Conservation (phyloP, 1,140 invertebrate species). For the Spodoptera litura region DNA sequence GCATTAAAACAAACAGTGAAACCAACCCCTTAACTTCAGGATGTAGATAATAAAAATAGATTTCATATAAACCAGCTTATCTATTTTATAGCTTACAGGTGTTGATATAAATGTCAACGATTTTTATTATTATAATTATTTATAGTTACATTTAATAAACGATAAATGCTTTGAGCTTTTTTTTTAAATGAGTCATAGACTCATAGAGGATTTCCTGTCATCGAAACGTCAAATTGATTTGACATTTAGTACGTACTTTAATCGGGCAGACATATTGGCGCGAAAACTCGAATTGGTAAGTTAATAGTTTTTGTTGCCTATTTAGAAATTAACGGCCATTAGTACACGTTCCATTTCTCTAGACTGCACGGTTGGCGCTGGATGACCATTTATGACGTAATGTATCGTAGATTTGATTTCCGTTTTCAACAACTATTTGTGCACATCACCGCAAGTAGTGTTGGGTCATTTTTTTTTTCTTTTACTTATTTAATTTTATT, state of each 20-base stretch:
- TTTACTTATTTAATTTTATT: no score
- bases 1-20: background rate
- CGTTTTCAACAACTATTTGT: no score
- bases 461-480: no score
- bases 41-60: slow-evolving; percentile 23
- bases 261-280: background rate
- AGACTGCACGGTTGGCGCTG: no score
- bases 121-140: background rate
- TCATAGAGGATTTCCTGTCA: background rate
- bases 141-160: slow-evolving; percentile 8
- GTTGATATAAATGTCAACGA: background rate
- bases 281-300: background rate
- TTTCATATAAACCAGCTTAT: slow-evolving; percentile 1
- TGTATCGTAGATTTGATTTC: no score
- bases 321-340: no score
- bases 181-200: slow-evolving; percentile 8
- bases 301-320: no score
- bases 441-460: no score
- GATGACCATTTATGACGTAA: no score
- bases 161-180: background rate
- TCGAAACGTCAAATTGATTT: background rate
- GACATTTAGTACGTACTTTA: background rate
- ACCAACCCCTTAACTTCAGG: background rate
- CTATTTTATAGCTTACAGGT: slow-evolving; percentile 29
- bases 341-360: no score